These are phyloP conservation scores for Diploscapter pachys DNA, from an alignment of 1,140 invertebrate species.

Conservation along the genomic window DNA sequence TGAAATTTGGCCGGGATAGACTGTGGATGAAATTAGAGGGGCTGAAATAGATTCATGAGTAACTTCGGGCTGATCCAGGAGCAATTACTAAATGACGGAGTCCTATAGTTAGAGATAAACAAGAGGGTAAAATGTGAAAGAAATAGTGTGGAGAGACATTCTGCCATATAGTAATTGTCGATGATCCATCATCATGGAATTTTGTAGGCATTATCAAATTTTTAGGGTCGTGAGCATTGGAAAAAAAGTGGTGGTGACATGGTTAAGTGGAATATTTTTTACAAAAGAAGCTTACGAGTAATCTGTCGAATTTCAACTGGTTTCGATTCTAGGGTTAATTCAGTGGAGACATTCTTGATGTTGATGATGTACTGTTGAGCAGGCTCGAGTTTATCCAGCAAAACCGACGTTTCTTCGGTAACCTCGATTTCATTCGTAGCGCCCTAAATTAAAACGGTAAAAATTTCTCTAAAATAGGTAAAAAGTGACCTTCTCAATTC, in stretches of 20 bases:
- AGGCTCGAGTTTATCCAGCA: conserved; percentile 46
- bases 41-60: conserved; percentile 37
- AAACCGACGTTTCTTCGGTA: conserved; percentile 32
- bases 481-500: conserved; percentile 39
- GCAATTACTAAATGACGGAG: no score
- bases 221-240: no score
- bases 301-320: conserved; percentile 45
- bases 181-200: no score
- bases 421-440: conserved; percentile 36
- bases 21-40: conserved; percentile 53
- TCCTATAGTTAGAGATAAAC: no score
- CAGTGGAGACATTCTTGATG: conserved; percentile 49
- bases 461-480: no score
- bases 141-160: no score
- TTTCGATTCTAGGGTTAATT: conserved; percentile 41
- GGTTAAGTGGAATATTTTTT: no score
- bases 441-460: conserved; percentile 40
- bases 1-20: conserved; percentile 56
- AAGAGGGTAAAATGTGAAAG: no score
- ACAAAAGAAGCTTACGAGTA: conserved; percentile 36
- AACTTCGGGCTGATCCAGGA: no score
- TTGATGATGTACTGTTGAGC: conserved; percentile 48
- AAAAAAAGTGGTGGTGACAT: no score
- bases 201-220: no score
- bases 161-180: no score